phyloP scores from a whole-genome alignment of 2,797 vertebrate species.

The Micropoecilia bifurca region DNA sequence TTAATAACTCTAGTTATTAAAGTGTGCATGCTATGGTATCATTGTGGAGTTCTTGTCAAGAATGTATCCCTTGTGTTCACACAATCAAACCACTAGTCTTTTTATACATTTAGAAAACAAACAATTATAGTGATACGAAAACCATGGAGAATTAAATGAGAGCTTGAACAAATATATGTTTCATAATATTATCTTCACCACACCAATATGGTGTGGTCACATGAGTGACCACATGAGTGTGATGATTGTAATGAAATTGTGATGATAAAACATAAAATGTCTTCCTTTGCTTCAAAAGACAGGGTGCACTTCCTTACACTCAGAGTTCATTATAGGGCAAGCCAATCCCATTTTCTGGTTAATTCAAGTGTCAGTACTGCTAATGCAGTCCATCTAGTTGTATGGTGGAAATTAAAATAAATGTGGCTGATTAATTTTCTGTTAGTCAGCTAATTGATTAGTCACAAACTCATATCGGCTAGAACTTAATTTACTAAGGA shows the following conservation, averaged over 20 bases:
- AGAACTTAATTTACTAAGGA: background rate
- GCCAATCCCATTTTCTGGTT: background rate
- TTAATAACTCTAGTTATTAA: too few relatives aligned
- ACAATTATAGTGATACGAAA: background rate
- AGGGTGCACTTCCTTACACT: background rate
- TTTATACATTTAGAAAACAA: background rate
- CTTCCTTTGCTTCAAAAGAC: background rate
- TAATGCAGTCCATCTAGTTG: background rate
- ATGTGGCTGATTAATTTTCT: slow-evolving; percentile 4
- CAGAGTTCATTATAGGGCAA: background rate
- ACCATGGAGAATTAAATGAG: background rate
- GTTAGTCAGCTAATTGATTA: background rate
- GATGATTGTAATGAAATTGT: background rate
- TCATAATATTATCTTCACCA: background rate
- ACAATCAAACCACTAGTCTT: background rate
- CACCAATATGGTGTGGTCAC: background rate
- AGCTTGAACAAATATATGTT: background rate
- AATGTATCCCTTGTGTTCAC: background rate
- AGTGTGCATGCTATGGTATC: too few relatives aligned
- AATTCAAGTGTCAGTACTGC: background rate
- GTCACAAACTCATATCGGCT: background rate
- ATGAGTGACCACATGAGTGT: too few relatives aligned
- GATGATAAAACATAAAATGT: background rate
- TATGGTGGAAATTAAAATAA: background rate
- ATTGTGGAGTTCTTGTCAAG: background rate